These are phyloP conservation scores for Eubasilissa regina DNA, from an alignment of 1,140 invertebrate species.

Conservation along the genomic window DNA sequence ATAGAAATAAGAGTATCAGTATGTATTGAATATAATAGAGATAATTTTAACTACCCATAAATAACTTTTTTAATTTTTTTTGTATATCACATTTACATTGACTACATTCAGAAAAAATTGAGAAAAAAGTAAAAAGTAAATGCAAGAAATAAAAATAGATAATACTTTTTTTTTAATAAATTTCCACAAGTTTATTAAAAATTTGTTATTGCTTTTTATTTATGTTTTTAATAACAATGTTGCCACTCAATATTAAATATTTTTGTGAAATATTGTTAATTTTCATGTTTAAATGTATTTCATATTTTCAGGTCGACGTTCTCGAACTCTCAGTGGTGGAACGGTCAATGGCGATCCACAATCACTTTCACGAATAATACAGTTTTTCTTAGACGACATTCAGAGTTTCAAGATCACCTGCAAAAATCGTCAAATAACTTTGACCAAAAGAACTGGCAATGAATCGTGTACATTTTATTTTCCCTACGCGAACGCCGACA, in stretches of 20 bases:
- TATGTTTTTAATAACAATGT: too few relatives aligned
- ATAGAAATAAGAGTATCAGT: too few relatives aligned
- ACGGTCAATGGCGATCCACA: constrained; percentile 70
- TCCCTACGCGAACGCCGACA: constrained; percentile 87
- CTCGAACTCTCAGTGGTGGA: constrained; percentile 72
- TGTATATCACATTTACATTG: too few relatives aligned
- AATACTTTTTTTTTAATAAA: too few relatives aligned
- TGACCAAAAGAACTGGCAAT: constrained; percentile 83
- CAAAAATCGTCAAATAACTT: constrained; percentile 80
- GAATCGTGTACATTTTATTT: constrained; percentile 87
- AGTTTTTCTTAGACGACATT: constrained; percentile 77
- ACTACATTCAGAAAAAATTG: too few relatives aligned
- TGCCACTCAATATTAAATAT: too few relatives aligned
- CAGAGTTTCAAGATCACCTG: constrained; percentile 79
- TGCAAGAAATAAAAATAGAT: too few relatives aligned
- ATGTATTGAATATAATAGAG: too few relatives aligned
- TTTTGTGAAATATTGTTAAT: too few relatives aligned
- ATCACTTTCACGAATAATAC: constrained; percentile 74
- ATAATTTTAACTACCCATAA: too few relatives aligned
- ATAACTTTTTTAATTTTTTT: too few relatives aligned
- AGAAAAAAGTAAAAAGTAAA: too few relatives aligned
- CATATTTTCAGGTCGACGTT: constrained; percentile 66
- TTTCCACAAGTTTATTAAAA: not conserved
- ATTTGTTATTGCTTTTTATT: not conserved
- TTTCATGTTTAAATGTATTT: not conserved